Percentiles rank a stretch among this genome's conserved stretches.
phyloP scores from a whole-genome alignment of 2,797 vertebrate species.

The Avahi laniger region DNA sequence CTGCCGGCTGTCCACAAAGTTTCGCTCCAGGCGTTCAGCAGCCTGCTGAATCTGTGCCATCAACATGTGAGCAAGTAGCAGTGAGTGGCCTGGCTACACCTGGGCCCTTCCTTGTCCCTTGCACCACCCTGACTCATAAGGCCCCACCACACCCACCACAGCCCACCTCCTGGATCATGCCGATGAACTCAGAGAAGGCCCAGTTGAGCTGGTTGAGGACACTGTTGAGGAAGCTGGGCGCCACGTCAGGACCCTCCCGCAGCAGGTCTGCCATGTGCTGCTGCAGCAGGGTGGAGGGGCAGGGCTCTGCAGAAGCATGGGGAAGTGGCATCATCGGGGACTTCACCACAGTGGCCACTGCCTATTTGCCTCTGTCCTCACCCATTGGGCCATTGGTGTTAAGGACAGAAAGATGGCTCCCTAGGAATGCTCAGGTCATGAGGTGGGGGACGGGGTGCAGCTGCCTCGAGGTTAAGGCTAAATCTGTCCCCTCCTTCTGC shows the following conservation, averaged over 20 bases:
- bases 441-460: neutral
- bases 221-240: slow-evolving; percentile 98
- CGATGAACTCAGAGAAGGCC: slow-evolving; percentile 99
- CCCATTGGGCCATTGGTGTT: neutral
- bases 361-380: neutral
- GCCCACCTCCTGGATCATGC: slow-evolving; percentile 99
- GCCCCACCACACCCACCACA: rapidly evolving
- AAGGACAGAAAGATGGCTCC: neutral
- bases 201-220: slow-evolving; percentile 99
- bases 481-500: neutral
- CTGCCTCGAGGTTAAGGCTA: neutral
- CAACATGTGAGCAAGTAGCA: neutral
- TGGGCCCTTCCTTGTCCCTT: neutral
- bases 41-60: slow-evolving; percentile 95
- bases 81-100: neutral
- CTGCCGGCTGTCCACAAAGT: slow-evolving; percentile 98
- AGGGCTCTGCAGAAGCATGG: slow-evolving; percentile 91
- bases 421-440: neutral
- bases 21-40: slow-evolving; percentile 96
- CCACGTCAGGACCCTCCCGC: slow-evolving; percentile 92
- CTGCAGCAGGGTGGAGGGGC: slow-evolving; percentile 96
- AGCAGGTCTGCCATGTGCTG: slow-evolving; percentile 97
- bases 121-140: rapidly evolving
- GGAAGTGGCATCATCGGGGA: rapidly evolving
- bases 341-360: neutral